These are phyloP conservation scores for Calosoma granatense DNA, from an alignment of 1,140 invertebrate species.

Conservation along the genomic window DNA sequence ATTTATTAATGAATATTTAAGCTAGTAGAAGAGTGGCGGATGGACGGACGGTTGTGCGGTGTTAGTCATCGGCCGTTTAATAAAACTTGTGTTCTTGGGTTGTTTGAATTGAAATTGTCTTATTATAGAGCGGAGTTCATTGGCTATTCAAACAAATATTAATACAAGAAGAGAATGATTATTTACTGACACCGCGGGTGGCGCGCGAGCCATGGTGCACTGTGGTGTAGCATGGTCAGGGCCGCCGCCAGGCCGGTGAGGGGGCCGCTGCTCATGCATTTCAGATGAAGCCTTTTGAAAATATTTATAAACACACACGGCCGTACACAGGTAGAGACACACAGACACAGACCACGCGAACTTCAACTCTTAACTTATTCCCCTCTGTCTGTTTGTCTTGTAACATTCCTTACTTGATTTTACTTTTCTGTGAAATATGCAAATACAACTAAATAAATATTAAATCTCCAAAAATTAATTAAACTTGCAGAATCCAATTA, in stretches of 20 bases:
- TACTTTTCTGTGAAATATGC: no score
- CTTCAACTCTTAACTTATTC: no score
- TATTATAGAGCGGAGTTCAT: background rate
- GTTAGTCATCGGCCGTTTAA: no score
- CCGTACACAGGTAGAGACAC: background rate
- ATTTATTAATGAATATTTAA: background rate
- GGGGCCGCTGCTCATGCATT: background rate
- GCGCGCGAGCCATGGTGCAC: background rate
- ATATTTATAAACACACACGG: slow-evolving; percentile 6
- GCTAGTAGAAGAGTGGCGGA: no score
- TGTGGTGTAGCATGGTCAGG: background rate
- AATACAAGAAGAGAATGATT: slow-evolving; percentile 8
- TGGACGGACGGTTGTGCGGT: no score
- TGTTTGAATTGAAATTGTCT: slow-evolving; percentile 2
- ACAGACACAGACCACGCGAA: background rate
- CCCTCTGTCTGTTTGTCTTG: no score
- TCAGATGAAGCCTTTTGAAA: slow-evolving; percentile 6
- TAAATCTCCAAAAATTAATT: no score
- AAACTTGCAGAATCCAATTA: no score
- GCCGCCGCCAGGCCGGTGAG: background rate
- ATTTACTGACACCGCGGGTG: background rate
- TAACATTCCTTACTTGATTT: no score
- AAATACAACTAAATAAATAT: no score
- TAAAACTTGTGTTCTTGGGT: background rate
- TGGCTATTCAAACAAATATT: slow-evolving; percentile 4